These are phyloP conservation scores for Helicoverpa assulta DNA, from an alignment of 2,888 invertebrate genomes.

Conservation along the genomic window DNA sequence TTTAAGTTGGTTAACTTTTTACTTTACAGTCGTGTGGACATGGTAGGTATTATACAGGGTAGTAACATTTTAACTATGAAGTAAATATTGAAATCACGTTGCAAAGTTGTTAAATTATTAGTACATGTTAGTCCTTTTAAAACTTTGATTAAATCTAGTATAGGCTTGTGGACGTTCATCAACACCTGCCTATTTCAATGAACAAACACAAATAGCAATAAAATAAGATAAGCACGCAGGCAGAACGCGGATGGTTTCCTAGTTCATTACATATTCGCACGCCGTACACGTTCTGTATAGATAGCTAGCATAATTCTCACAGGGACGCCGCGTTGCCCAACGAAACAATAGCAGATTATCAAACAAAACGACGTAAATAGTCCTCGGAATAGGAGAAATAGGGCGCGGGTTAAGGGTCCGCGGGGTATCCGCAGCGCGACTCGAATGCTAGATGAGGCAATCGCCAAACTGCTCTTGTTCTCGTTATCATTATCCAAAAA, in stretches of 20 bases:
- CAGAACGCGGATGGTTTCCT: slow-evolving; percentile 45
- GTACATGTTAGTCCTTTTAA: too few species aligned
- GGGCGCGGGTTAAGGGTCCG: slow-evolving; percentile 87
- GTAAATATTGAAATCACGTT: too few species aligned
- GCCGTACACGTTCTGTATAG: slow-evolving; percentile 86
- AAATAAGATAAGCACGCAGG: slow-evolving; percentile 51
- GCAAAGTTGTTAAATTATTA: too few species aligned
- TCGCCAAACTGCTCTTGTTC: slow-evolving; percentile 69
- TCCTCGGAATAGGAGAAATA: slow-evolving; percentile 84
- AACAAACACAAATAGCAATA: slow-evolving; percentile 43
- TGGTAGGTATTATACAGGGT: too few species aligned
- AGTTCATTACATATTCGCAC: slow-evolving; percentile 84
- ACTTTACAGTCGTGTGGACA: too few species aligned
- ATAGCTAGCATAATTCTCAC: slow-evolving; percentile 88
- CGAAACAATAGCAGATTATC: slow-evolving; percentile 90
- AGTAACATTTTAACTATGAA: too few species aligned
- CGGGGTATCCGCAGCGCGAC: slow-evolving; percentile 84
- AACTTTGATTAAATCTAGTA: too few species aligned
- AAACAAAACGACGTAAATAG: slow-evolving; percentile 89
- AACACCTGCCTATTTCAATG: slow-evolving; percentile 29
- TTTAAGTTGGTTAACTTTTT: too few species aligned
- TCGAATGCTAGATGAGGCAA: slow-evolving; percentile 87
- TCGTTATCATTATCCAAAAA: slow-evolving; percentile 62
- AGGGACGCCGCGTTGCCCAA: slow-evolving; percentile 82
- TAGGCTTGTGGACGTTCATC: not conserved